These are phyloP conservation scores for Rutilus rutilus DNA, from an alignment of 2,113 vertebrate genomes.

Conservation along the genomic window DNA sequence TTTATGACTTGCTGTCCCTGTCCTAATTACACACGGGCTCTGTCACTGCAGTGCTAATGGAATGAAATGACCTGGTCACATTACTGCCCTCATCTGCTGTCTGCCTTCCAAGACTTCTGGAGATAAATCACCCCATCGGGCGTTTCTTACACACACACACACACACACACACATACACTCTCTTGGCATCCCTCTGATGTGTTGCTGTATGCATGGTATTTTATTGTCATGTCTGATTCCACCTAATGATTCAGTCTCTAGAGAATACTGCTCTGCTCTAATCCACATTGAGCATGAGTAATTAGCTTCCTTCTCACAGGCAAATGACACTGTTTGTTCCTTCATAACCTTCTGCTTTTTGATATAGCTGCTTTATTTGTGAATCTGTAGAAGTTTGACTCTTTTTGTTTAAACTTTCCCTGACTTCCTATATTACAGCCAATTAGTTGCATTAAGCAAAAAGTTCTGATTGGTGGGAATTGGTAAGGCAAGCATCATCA, in stretches of 20 bases:
- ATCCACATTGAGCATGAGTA: slow-evolving; percentile 24
- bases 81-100: slow-evolving; percentile 47
- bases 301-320: slow-evolving; percentile 38
- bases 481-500: neutral
- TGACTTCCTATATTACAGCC: neutral
- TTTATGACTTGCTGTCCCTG: slow-evolving; percentile 43
- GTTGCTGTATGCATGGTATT: slow-evolving; percentile 11
- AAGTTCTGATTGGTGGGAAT: slow-evolving; percentile 8
- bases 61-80: slow-evolving; percentile 50
- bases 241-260: slow-evolving; percentile 40
- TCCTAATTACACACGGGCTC: slow-evolving; percentile 43
- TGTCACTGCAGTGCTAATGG: slow-evolving; percentile 51
- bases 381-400: slow-evolving; percentile 18
- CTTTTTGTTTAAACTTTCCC: slow-evolving; percentile 11
- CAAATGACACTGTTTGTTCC: slow-evolving; percentile 2
- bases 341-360: slow-evolving; percentile 17
- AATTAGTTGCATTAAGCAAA: slow-evolving; percentile 13
- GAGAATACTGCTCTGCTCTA: slow-evolving; percentile 22
- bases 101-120: slow-evolving; percentile 31
- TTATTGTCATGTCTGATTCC: slow-evolving; percentile 38
- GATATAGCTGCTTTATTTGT: slow-evolving; percentile 15
- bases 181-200: slow-evolving; percentile 40
- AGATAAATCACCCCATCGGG: slow-evolving; percentile 44
- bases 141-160: slow-evolving; percentile 12
- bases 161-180: neutral